Base-by-base conservation (phyloP, 2,113 vertebrate genomes). In the Ia io region DNA sequence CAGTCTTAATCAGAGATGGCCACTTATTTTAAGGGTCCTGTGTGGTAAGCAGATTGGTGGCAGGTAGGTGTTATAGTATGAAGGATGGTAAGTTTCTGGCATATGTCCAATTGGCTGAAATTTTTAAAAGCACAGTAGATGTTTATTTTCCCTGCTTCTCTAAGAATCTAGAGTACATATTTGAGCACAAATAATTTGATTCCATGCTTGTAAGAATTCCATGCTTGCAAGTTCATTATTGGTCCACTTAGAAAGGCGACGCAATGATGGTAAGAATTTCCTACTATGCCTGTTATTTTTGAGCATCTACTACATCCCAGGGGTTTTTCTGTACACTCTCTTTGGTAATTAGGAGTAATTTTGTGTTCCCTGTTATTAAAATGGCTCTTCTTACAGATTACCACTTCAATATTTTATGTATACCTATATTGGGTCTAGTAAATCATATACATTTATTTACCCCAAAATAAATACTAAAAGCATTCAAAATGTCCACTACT, bases 31-130 rank as follows among this genome's bases (percentile, higher is more conserved):
- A 18, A 53, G 37, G 0, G 10, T 56, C 13, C 59, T 59, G 2
- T 9, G 28, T 22, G 10, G 3, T 18, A 11, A 37, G 0, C 20
- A 40, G 9, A 5, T 2, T 53, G 28, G 3, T 25, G 0, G 25
- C 22, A 25, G 6, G 12, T 23, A 22, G 44, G 32, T 17, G 2
- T 23, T 56, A 22, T 0, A 2, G 4, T 18, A 0, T 59, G 17
- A 74, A 71, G 7, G 9, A 73, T 28, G 22, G 20, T 47, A 1
- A 4, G 12, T 61, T 35, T 69, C 28, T 44, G 30, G 12, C 16
- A 3, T 51, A 42, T 56, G 9, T 35, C 14, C 23, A 69, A 90
- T 9, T 65, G 32, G 9, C 28, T 87, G 28, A 87, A 95, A 78
- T 13, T 47, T 56, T 40, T 9, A 83, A 93, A 80, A 53, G 20